Base-by-base conservation (phyloP, 2,797 vertebrate species). In the Bryconaethiops microstoma region DNA sequence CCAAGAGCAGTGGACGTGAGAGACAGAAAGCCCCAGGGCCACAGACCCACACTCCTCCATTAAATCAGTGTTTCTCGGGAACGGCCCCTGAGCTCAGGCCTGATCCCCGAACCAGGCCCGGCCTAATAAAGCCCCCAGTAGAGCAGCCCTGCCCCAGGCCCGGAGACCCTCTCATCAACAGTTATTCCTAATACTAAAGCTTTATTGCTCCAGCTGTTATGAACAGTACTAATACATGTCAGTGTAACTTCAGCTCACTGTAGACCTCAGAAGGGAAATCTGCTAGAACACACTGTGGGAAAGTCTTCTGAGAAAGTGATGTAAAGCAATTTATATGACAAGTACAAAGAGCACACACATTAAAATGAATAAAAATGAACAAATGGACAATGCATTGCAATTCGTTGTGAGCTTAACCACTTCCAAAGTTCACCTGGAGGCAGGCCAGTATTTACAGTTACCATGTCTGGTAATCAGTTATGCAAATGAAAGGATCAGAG, bases 1-100 rank as follows among this genome's bases (percentile, higher is more conserved):
- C 85, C 79, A 74, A 79, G 65, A 75, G 76, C 70, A 73, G 81
- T 79, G 72, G 81, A 84, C 55, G 69, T 76, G 77, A 79, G 86
- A 82, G 80, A 78, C 68, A 12, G 77, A 69, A 78, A 83, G 81
- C 75, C 80, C 70, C 23, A 79, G 65, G 82, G 84, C 76, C 81
- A 77, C 59, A 78, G 76, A 78, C 21, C 59, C 74, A 74, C 76
- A 74, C 69, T 72, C 45, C 79, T 64, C 73, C 77, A 77, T 72
- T 85, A 83, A 85, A 87, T 87, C 83, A 83, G 74, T 65, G 63
- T 72, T 71, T 48, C 35, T 72, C 78, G 78, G 50, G 81, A 78
- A 77, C 79, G 74, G 75, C 54, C 50, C 35, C 35, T 40, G 62
- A 57, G 78, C 68, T 74, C 62, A 52, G 69, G 70, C 62, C 64